phyloP scores from a whole-genome alignment of 2,113 vertebrate genomes.

The Leptobrachium ailaonicum region DNA sequence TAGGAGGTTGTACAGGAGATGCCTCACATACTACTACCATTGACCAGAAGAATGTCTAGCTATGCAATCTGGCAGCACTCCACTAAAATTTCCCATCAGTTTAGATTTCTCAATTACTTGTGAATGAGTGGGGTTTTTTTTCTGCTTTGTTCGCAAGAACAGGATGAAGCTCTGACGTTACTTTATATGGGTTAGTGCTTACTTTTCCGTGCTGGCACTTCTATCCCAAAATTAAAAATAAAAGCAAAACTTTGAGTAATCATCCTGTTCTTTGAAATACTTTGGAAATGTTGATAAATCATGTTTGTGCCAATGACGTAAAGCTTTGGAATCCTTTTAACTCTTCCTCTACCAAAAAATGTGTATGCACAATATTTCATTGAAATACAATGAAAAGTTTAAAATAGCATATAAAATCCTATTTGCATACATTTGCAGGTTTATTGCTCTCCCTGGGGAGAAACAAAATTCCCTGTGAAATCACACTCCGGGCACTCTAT shows the following conservation, averaged over 20 bases:
- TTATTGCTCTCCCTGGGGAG: no score
- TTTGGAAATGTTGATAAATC: background rate
- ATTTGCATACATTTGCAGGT: no score
- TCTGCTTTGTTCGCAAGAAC: constrained; percentile 2
- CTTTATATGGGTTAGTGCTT: background rate
- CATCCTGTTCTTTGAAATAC: background rate
- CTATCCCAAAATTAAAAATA: background rate
- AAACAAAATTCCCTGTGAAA: no score
- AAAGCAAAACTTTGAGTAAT: constrained; percentile 18
- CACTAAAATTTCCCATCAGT: constrained; percentile 4
- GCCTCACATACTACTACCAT: background rate
- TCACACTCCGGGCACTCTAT: no score
- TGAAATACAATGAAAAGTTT: no score
- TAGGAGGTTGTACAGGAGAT: background rate
- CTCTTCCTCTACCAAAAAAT: no score
- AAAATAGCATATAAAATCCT: no score
- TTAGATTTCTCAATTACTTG: constrained; percentile 25
- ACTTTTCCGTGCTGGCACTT: background rate
- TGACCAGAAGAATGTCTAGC: constrained; percentile 11
- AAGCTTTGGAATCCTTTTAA: background rate
- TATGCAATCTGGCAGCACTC: constrained; percentile 7
- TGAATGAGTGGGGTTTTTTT: constrained; percentile 4
- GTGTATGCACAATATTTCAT: no score
- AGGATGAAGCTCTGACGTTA: constrained; percentile 29
- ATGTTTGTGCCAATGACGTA: constrained; percentile 1